phyloP scores from a whole-genome alignment of 2,888 invertebrate species.

The Scaptomyza tumidula region DNA sequence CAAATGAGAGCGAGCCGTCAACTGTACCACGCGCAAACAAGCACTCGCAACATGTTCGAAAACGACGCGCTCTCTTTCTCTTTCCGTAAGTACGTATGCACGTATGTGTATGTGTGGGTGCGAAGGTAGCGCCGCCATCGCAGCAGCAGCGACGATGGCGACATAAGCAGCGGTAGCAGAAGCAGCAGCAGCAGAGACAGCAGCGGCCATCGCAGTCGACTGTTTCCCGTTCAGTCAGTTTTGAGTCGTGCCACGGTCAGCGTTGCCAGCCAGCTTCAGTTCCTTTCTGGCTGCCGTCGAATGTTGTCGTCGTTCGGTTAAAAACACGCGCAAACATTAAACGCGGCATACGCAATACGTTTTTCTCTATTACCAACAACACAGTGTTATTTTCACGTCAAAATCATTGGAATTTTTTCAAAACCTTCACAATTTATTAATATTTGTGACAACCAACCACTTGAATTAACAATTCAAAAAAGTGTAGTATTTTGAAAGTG shows the following conservation, averaged over 20 bases:
- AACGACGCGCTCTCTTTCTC: conserved; percentile 21
- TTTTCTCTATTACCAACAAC: conserved; percentile 17
- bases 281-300: conserved; percentile 85
- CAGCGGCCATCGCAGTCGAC: conserved; percentile 54
- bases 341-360: conserved; percentile 47
- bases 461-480: conserved; percentile 37
- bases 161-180: conserved; percentile 45
- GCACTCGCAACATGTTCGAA: conserved; percentile 48
- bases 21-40: conserved; percentile 64
- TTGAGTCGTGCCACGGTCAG: conserved; percentile 80
- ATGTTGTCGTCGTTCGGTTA: conserved; percentile 83
- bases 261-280: conserved; percentile 82
- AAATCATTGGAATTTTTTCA: conserved; percentile 39
- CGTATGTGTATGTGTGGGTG: conserved; percentile 54
- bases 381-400: conserved; percentile 38
- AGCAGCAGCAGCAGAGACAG: conserved; percentile 45
- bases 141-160: conserved; percentile 27
- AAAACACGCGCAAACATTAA: conserved; percentile 62
- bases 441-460: conserved; percentile 28
- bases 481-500: conserved; percentile 51
- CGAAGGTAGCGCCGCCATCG: conserved; percentile 61
- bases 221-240: conserved; percentile 81
- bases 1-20: conserved; percentile 53
- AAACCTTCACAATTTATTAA: conserved; percentile 16
- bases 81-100: conserved; percentile 2